Conservation (phyloP, 1,140 invertebrate species). For the Brachionus asplanchnoidis region DNA sequence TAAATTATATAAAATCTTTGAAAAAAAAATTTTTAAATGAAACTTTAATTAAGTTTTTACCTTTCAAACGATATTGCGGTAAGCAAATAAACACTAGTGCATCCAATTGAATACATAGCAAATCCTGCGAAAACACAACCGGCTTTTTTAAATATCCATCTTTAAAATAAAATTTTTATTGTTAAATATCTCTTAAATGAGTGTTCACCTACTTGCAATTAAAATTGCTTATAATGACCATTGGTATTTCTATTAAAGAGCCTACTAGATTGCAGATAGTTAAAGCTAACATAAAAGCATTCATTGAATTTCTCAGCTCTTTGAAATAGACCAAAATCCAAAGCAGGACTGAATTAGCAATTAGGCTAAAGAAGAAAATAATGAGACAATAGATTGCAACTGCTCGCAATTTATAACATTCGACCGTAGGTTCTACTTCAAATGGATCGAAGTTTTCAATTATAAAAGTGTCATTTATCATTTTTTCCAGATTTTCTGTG, state of each 20-base stretch:
- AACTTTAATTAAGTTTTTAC: background rate
- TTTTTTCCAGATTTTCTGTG: background rate
- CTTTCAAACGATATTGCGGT: background rate
- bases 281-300: background rate
- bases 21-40: background rate
- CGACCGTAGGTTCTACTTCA: background rate
- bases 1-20: constrained; percentile 4
- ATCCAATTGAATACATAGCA: constrained; percentile 24
- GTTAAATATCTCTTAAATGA: background rate
- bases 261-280: background rate
- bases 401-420: background rate
- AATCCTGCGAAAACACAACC: background rate
- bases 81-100: constrained; percentile 17
- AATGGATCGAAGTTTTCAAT: background rate
- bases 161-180: background rate
- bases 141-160: background rate
- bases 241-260: background rate
- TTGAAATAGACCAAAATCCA: constrained; percentile 8
- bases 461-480: background rate
- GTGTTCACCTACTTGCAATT: background rate
- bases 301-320: constrained; percentile 5
- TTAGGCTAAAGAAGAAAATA: background rate
- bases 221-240: constrained; percentile 29
- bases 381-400: background rate
- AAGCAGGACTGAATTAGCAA: background rate